These are phyloP conservation scores for Pluvianellus socialis DNA, from an alignment of 2,113 vertebrate species.

Conservation along the genomic window DNA sequence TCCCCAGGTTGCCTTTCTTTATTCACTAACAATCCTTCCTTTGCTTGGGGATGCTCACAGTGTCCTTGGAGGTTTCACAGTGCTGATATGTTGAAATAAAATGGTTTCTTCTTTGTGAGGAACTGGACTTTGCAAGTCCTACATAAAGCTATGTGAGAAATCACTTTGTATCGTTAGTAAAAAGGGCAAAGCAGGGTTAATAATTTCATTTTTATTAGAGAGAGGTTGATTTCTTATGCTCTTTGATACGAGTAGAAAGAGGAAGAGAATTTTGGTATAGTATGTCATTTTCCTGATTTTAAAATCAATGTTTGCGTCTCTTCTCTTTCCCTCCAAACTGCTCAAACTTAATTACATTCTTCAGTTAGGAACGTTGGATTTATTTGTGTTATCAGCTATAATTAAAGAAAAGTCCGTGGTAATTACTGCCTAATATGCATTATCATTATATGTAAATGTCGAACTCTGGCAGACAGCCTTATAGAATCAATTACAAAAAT, in stretches of 20 bases:
- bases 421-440: slow-evolving; percentile 45
- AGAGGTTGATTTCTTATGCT: background rate
- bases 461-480: background rate
- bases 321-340: background rate
- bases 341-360: slow-evolving; percentile 52
- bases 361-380: slow-evolving; percentile 34
- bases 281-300: background rate
- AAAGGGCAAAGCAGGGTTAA: background rate
- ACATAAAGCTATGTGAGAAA: background rate
- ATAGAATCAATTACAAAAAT: slow-evolving; percentile 43
- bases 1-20: background rate
- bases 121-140: background rate
- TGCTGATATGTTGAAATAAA: background rate
- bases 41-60: background rate
- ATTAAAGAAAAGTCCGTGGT: slow-evolving; percentile 52
- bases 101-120: background rate
- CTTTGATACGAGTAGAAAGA: background rate
- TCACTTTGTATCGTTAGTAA: background rate
- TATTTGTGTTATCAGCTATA: slow-evolving; percentile 61
- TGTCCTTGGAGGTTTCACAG: background rate
- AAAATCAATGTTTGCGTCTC: slow-evolving; percentile 24
- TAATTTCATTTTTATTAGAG: background rate
- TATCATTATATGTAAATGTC: slow-evolving; percentile 47
- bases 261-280: background rate
- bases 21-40: background rate